Conservation (phyloP, 2,888 invertebrate genomes). For the Cryptocheilus praepositus region DNA sequence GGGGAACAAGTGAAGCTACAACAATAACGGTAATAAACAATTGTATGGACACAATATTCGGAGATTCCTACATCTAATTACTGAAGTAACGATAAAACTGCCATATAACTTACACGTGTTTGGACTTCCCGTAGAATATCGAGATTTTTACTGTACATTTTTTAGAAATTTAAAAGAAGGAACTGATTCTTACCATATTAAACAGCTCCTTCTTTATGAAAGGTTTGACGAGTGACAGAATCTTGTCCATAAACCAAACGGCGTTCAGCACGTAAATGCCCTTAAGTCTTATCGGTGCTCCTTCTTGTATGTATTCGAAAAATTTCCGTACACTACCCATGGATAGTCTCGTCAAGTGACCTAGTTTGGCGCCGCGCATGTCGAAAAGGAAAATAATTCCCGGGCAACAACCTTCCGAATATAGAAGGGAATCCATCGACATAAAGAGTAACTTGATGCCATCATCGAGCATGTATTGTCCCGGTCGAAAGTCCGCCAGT, state of each 20-base stretch:
- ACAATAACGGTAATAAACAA: conserved; percentile 5
- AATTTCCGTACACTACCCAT: conserved; percentile 79
- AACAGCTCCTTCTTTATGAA: conserved; percentile 75
- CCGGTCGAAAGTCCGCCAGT: conserved; percentile 77
- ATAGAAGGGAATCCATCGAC: conserved; percentile 79
- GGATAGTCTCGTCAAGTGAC: conserved; percentile 79
- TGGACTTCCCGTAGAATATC: no score
- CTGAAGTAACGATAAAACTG: no score
- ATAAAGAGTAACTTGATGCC: conserved; percentile 80
- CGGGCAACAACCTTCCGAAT: conserved; percentile 78
- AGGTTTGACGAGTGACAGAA: conserved; percentile 74
- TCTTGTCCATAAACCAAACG: conserved; percentile 75
- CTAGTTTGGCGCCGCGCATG: conserved; percentile 80
- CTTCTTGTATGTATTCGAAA: conserved; percentile 83
- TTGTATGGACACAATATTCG: no score
- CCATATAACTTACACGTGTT: no score
- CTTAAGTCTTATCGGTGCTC: conserved; percentile 80
- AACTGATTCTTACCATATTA: conserved; percentile 67
- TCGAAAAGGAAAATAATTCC: conserved; percentile 83
- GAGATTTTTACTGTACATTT: not conserved
- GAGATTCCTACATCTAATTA: no score
- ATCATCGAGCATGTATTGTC: conserved; percentile 78
- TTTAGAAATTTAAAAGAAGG: no score
- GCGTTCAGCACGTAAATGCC: conserved; percentile 82
- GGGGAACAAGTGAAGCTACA: conserved; percentile 80